A percentile compares a stretch with the other conserved stretches of the same genome.
Conservation (phyloP, 2,888 invertebrate genomes). For the Xestia ashworthii region DNA sequence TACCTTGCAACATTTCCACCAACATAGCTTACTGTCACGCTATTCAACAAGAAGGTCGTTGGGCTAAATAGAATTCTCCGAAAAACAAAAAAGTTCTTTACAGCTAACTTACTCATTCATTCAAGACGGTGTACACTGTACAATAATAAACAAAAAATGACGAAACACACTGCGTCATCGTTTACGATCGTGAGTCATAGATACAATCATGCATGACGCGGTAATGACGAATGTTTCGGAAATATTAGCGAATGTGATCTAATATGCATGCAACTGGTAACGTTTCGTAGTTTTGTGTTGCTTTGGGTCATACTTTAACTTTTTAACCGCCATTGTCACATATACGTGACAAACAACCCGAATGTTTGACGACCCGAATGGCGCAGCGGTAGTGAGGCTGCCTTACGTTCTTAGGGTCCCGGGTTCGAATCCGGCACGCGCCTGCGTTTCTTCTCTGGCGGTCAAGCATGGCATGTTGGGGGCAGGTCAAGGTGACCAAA, state of each 20-base stretch:
- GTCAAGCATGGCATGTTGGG: not conserved
- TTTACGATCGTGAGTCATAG: conserved; percentile 28
- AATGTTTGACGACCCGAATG: too few relatives aligned
- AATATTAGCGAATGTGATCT: conserved; percentile 7
- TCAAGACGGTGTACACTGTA: not conserved
- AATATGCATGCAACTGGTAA: not conserved
- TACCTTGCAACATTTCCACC: conserved; percentile 7
- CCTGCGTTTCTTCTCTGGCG: too few relatives aligned
- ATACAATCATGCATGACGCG: conserved; percentile 6
- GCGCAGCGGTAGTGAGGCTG: too few relatives aligned
- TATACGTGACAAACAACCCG: too few relatives aligned
- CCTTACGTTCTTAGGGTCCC: too few relatives aligned
- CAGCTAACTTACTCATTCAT: conserved; percentile 3
- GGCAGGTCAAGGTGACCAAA: too few relatives aligned
- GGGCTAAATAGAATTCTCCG: not conserved
- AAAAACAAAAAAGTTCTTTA: not conserved
- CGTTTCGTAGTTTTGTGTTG: not conserved
- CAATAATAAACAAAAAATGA: conserved; percentile 48
- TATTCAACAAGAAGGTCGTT: not conserved
- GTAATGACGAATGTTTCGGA: conserved; percentile 4
- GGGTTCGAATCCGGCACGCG: too few relatives aligned
- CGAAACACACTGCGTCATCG: conserved; percentile 23
- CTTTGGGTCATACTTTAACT: not conserved
- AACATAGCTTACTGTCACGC: conserved; percentile 10
- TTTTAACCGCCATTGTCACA: too few relatives aligned